Base-by-base conservation (phyloP, 2,113 vertebrate genomes). In the Sula dactylatra region DNA sequence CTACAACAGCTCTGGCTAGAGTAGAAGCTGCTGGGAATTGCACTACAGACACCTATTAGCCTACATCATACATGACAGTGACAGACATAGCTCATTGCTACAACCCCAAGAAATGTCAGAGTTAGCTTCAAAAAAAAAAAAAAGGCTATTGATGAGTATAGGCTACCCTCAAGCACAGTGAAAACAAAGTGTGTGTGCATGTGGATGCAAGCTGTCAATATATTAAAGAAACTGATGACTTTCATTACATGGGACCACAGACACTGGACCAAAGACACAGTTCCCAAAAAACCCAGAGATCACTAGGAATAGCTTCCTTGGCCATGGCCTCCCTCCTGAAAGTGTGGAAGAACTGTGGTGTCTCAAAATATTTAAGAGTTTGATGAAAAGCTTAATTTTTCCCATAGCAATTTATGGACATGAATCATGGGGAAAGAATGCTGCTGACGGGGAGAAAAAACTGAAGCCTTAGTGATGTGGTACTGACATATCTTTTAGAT, bases 371-470 rank as follows among this genome's bases (percentile, higher is more conserved):
- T 90, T 93, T 88, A 80, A 92, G 29, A 16, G 50, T 88, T 95
- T 94, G 92, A 93, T 86, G 88, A 96, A 97, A 97, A 94, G 85
- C 67, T 95, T 96, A 61, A 94, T 92, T 95, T 96, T 94, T 88
- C 71, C 90, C 85, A 61, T 25, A 74, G 88, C 85, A 88, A 93
- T 90, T 95, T 90, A 77, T 8, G 42, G 88, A 74, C 88, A 88
- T 90, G 95, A 96, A 96, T 94, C 93, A 97, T 27, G 42, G 32
- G 62, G 64, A 67, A 95, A 73, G 88, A 96, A 96, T 88, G 93
- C 71, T 96, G 97, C 97, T 96, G 96, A 96, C 88, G 21, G 42
- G 45, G 78, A 87, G 74, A 70, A 96, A 96, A 96, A 92, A 16
- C 31, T 45, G 76, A 92, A 92, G 82, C 42, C 44, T 90, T 3